These are phyloP conservation scores for Pelusios castaneus DNA, from an alignment of 2,113 vertebrate genomes.

Conservation along the genomic window DNA sequence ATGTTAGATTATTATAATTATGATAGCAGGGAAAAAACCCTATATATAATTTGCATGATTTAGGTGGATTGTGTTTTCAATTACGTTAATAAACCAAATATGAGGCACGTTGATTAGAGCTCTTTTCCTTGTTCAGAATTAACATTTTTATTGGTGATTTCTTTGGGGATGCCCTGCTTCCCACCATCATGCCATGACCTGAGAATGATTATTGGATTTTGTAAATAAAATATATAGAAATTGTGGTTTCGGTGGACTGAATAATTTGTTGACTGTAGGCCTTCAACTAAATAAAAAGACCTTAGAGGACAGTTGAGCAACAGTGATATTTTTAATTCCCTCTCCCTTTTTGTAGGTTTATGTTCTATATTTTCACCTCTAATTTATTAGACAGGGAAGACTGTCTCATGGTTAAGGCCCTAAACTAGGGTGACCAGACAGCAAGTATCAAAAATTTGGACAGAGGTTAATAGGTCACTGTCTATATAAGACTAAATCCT, in stretches of 20 bases:
- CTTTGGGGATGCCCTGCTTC: not conserved
- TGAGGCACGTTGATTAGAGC: constrained; percentile 59
- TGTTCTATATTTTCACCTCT: not conserved
- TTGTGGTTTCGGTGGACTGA: not conserved
- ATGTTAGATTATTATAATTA: constrained; percentile 69
- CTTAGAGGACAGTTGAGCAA: not conserved
- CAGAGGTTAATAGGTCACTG: no score
- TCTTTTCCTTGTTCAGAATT: constrained; percentile 54
- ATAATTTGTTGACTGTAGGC: not conserved
- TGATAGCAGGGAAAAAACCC: constrained; percentile 42
- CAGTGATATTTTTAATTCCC: not conserved
- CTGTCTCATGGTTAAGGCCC: not conserved
- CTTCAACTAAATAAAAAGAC: not conserved
- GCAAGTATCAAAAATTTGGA: no score
- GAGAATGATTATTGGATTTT: not conserved
- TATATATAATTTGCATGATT: constrained; percentile 72
- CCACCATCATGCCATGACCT: not conserved
- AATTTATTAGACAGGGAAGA: not conserved
- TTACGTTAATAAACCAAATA: constrained; percentile 69
- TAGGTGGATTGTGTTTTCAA: constrained; percentile 65
- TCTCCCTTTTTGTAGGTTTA: not conserved
- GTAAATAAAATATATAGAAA: not conserved
- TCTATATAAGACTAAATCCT: no score
- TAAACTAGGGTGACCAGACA: not conserved
- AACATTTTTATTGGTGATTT: constrained; percentile 20